Base-by-base conservation (phyloP, 2,797 vertebrate species). In the Melanotaenia parkinsoni region DNA sequence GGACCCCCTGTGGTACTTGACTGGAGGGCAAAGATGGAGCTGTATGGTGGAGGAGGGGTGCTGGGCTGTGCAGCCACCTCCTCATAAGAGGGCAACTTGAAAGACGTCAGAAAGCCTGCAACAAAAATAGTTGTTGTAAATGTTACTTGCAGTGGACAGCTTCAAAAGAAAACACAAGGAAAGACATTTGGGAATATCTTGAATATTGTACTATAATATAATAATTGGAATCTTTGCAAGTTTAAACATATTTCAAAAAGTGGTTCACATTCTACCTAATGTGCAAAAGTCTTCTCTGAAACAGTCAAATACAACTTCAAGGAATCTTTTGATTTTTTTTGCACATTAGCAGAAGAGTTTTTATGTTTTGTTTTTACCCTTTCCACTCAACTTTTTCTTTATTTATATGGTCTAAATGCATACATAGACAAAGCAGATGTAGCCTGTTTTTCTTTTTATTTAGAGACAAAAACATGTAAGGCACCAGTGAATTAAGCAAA, bases 31-130 rank as follows among this genome's bases (percentile, higher is more conserved):
- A 95, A 94, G 69, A 95, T 77, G 1, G 95, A 86, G 79, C 95
- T 96, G 86, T 98, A 98, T 7, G 97, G 94, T 0, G 97, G 97
- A 1, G 97, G 97, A 1, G 96, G 97, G 0, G 96, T 96, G 88
- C 90, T 88, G 13, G 96, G 96, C 71, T 92, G 94, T 2, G 95
- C 95, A 3, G 94, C 95, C 70, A 96, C 96, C 72, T 98, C 97
- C 82, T 98, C 97, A 0, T 98, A 98, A 77, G 97, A 96, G 9
- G 97, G 97, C 82, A 97, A 91, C 87, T 97, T 97, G 87, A 97
- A 95, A 73, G 96, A 93, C 67, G 95, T 95, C 92, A 97, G 88
- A 80, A 96, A 94, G 89, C 96, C 96, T 98, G 76, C 0, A 73
- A 63, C 0, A 32, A 63, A 74, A 74, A n/a, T 58, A 62, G 60